Percentiles rank a stretch among this genome's conserved stretches.
These are phyloP conservation scores for Tipula lateralis DNA, from an alignment of 2,888 invertebrate genomes.

Conservation along the genomic window DNA sequence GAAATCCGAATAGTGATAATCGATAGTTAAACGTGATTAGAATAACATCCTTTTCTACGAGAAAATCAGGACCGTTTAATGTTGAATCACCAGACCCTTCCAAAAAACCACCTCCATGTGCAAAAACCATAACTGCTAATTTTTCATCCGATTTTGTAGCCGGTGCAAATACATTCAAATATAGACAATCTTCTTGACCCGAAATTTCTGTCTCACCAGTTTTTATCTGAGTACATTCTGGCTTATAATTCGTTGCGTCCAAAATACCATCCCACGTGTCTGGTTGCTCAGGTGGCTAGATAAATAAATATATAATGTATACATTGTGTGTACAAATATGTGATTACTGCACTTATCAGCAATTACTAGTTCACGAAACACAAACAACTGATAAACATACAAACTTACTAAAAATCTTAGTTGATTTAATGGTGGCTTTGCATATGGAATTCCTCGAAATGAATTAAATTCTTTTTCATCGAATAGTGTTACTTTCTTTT, in stretches of 20 bases:
- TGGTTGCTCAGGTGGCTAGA: not conserved
- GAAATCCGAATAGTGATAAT: not conserved
- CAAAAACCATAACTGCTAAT: slow-evolving; percentile 30
- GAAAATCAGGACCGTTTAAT: slow-evolving; percentile 27
- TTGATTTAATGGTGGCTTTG: not conserved
- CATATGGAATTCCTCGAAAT: slow-evolving; percentile 26
- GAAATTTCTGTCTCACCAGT: not conserved
- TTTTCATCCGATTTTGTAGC: not conserved
- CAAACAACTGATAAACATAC: not conserved
- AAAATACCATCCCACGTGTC: not conserved
- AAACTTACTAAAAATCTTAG: slow-evolving; percentile 6
- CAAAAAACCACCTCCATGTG: slow-evolving; percentile 29
- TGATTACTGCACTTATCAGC: not conserved
- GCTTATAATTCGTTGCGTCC: not conserved
- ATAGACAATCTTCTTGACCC: not conserved
- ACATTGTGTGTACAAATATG: not conserved
- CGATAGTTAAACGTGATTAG: slow-evolving; percentile 26
- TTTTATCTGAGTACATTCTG: not conserved
- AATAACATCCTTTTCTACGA: slow-evolving; percentile 28
- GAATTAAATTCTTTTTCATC: not conserved
- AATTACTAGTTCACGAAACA: not conserved
- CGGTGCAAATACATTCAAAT: not conserved
- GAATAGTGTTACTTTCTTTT: not conserved
- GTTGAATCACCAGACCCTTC: slow-evolving; percentile 12
- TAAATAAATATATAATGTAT: not conserved